Percentiles rank a stretch among this genome's conserved stretches.
Evolutionary conservation across 2,113 vertebrate species (phyloP).

Genomic region (Thalassoma bifasciatum): DNA sequence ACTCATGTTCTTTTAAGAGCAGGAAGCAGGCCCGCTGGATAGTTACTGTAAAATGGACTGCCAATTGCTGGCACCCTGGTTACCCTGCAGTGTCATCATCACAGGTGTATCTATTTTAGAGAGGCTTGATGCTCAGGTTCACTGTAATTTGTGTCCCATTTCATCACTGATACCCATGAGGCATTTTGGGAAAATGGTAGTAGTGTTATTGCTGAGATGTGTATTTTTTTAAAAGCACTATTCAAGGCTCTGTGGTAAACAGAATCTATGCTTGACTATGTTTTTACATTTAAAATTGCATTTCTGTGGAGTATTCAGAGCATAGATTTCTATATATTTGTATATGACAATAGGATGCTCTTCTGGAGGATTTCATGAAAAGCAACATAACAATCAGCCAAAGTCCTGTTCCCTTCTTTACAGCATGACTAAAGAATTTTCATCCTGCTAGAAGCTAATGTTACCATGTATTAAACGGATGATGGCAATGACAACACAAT

Average conservation of each 20-base stretch:
- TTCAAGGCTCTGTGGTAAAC: constrained; percentile 5
- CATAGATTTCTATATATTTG: neutral
- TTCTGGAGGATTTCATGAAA: constrained; percentile 23
- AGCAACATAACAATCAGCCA: constrained; percentile 54
- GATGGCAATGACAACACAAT: constrained; percentile 67
- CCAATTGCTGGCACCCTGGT: constrained; percentile 46
- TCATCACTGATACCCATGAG: constrained; percentile 57
- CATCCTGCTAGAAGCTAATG: constrained; percentile 35
- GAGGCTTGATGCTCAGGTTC: constrained; percentile 36
- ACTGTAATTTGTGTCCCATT: constrained; percentile 62
- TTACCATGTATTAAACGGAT: constrained; percentile 73
- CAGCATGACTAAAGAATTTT: constrained; percentile 58
- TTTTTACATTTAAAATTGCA: constrained; percentile 8
- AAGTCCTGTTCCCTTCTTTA: constrained; percentile 44
- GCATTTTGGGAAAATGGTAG: constrained; percentile 46
- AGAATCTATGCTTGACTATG: constrained; percentile 27
- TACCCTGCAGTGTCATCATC: constrained; percentile 52
- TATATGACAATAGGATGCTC: neutral
- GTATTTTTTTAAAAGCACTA: constrained; percentile 26
- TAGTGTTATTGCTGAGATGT: constrained; percentile 40
- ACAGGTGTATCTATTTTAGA: constrained; percentile 52
- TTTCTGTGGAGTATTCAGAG: neutral
- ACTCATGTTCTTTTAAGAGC: constrained; percentile 59
- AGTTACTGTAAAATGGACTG: constrained; percentile 40
- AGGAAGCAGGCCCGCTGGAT: constrained; percentile 37